A percentile compares a stretch with the other conserved stretches of the same genome.
phyloP scores from a whole-genome alignment of 1,140 invertebrate species.

The Psilanteris sp. region DNA sequence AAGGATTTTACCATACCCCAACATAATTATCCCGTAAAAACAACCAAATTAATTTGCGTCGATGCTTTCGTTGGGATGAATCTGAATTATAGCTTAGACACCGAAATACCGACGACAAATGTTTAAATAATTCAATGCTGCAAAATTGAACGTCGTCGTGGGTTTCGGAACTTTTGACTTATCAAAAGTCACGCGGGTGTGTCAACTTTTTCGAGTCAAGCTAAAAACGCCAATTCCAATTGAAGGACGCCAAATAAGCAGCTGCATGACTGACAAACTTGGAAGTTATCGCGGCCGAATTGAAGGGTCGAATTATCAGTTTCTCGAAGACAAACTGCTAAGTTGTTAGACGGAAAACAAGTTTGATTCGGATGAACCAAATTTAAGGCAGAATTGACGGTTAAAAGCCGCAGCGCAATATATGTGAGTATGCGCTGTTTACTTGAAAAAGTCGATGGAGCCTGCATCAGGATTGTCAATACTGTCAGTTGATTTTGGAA shows the following conservation, averaged over 20 bases:
- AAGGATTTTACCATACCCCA: conserved; percentile 45
- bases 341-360: conserved; percentile 1
- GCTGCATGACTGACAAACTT: background rate
- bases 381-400: conserved; percentile 19
- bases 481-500: conserved; percentile 62
- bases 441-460: conserved; percentile 50
- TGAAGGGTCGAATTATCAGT: background rate
- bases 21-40: conserved; percentile 43
- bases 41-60: conserved; percentile 24
- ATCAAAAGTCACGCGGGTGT: too few species aligned
- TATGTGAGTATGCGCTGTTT: conserved; percentile 29
- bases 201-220: too few species aligned
- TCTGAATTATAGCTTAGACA: too few species aligned
- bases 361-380: conserved; percentile 17
- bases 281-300: too few species aligned
- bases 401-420: conserved; percentile 16
- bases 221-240: too few species aligned
- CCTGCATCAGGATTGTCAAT: conserved; percentile 50
- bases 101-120: too few species aligned
- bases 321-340: conserved; percentile 2
- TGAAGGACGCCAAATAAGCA: too few species aligned
- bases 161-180: too few species aligned
- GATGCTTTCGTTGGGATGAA: too few species aligned
- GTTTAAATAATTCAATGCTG: too few species aligned
- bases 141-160: too few species aligned